Conservation (phyloP, 2,113 vertebrate species). For the Passer montanus region DNA sequence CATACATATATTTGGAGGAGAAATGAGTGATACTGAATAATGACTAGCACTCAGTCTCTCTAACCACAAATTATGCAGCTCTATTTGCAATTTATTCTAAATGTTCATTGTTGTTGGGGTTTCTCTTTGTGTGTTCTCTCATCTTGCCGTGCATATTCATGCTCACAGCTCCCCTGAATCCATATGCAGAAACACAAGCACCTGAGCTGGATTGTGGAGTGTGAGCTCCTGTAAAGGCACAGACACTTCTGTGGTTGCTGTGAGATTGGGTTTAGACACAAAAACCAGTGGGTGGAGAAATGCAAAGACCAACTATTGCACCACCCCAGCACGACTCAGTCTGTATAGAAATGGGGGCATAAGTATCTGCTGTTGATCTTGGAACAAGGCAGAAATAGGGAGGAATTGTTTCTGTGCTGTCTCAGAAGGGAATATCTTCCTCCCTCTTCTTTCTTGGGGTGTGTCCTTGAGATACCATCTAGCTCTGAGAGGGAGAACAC, state of each 20-base stretch:
- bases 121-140: background rate
- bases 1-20: background rate
- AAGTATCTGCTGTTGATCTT: background rate
- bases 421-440: background rate
- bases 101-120: background rate
- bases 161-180: background rate
- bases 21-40: conserved; percentile 31
- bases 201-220: background rate
- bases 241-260: background rate
- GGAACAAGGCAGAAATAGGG: background rate
- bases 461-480: background rate
- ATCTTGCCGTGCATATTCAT: background rate
- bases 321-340: background rate
- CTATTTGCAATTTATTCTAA: conserved; percentile 33
- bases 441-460: background rate
- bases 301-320: background rate
- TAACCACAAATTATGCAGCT: conserved; percentile 29
- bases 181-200: background rate
- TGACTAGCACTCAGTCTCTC: background rate
- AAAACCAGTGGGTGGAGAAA: background rate
- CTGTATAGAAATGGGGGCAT: rapidly evolving
- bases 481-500: background rate
- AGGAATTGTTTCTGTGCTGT: background rate
- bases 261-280: background rate
- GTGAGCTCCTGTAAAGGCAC: background rate